Evolutionary conservation across 1,140 invertebrate species (phyloP), one percentile per base, ranked within the genome.

Genomic region (Ostrea denselamellosa): DNA sequence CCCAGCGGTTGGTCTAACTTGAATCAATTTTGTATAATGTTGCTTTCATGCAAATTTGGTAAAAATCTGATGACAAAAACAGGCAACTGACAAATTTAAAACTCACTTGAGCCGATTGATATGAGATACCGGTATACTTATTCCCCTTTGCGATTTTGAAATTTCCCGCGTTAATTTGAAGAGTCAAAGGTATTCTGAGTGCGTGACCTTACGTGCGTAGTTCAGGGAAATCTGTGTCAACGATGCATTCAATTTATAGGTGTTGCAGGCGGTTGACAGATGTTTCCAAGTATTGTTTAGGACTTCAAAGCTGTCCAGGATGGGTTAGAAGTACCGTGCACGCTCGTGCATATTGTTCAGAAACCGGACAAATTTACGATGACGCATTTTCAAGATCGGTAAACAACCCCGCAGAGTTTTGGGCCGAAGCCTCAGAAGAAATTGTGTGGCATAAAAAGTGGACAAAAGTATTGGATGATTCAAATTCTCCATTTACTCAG

Each of bases 371-470:
- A 83, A 10, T n/a, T 83, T 98, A 98, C 92, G 95, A 97, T 87
- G 96, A 97, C 58, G 95, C 96, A 0, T 97, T 97, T 92, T 94
- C 95, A 22, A 95, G 95, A 87, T 98, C 97, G 0, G 93, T 98
- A 17, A 96, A 97, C 82, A 95, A 97, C 84, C 98, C 98, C 0
- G 97, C 98, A 92, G 96, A 96, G 65, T 99, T 98, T 95, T 99
- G 98, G 98, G 96, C 95, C 8, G 96, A 98, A 91, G 96, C 97
- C 14, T 97, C 96, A 0, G 94, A 95, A 53, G 89, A 96, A 4
- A 92, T 99, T 0, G 96, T 96, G 28, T 99, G 98, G 98, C 96
- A 96, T 22, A 97, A 94, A 82, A 97, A 97, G 0, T 98, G 97
- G 97, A 95, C 96, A 5, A 96, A 96, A 93, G 97, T 99, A 7